Base-by-base conservation (phyloP, 2,113 vertebrate genomes). In the Brienomyrus longianalis region DNA sequence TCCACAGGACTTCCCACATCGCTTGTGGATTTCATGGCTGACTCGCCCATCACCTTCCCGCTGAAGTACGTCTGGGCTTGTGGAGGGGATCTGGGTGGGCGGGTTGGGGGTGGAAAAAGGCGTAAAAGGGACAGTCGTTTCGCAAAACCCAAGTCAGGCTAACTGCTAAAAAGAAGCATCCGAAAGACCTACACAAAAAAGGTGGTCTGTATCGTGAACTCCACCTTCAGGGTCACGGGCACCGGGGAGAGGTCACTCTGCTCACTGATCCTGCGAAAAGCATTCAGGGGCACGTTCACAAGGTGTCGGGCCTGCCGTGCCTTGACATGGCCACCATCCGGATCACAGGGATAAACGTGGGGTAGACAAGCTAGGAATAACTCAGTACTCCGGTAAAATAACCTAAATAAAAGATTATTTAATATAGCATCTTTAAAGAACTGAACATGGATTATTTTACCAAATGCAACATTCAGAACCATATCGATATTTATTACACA, bases 1-100 rank as follows among this genome's bases (percentile, higher is more conserved):
- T 96, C 90, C 87, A 99, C 96, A 54, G 95, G 94, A 91, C 97
- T 99, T 91, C 98, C 98, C 66, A 99, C 96, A 43, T 99, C 97
- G 92, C 95, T 93, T 90, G 95, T 96, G 4, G 89, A 95, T 48
- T 92, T 95, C 98, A 99, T 99, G 93, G 97, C 98, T 0, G 97
- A 97, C 93, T 98, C 98, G 0, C 98, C 98, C 95, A 96, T 96
- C 93, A 99, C 97, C 1, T 84, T 89, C 13, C 98, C 98, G 10
- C 97, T 96, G 93, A 98, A 99, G 89, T 93, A 94, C 0, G 97
- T 97, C 88, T 89, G 88, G 51, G 94, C 90, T 50, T 21, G 0
- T 0, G 19, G 0, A 0, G 92, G 90, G 0, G 1, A 48, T 91
- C 96, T 97, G 92, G 9, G 83, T 19, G n/a, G 2, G 56, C 35